A percentile compares a stretch with the other conserved stretches of the same genome.
Evolutionary conservation across 2,888 invertebrate genomes (phyloP).

Genomic region (Dioctria linearis): DNA sequence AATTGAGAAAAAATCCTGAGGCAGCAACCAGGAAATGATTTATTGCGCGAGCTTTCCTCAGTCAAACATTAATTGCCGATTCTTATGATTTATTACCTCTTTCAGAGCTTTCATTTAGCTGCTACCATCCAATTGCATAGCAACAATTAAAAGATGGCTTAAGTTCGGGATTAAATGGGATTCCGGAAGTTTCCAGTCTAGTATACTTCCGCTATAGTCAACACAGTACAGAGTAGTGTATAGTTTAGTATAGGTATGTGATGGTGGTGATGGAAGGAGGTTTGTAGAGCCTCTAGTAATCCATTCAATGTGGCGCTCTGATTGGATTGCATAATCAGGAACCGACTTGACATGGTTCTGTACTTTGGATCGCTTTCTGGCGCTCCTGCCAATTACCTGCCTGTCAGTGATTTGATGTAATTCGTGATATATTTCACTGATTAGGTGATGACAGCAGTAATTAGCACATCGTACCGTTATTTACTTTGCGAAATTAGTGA

Average conservation of each 20-base stretch:
- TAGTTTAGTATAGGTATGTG: no score
- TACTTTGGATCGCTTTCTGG: not conserved
- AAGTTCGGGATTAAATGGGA: slow-evolving; percentile 12
- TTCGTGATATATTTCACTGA: slow-evolving; percentile 7
- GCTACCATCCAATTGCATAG: not conserved
- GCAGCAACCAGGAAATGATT: slow-evolving; percentile 15
- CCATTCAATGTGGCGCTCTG: no score
- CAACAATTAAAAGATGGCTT: slow-evolving; percentile 29
- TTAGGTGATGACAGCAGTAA: no score
- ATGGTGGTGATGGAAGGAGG: no score
- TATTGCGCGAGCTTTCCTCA: slow-evolving; percentile 15
- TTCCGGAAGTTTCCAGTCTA: not conserved
- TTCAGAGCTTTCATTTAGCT: slow-evolving; percentile 34
- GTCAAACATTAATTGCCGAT: slow-evolving; percentile 47
- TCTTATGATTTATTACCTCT: slow-evolving; percentile 35
- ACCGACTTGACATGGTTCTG: no score
- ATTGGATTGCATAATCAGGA: no score
- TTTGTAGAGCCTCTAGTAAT: no score
- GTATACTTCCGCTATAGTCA: no score
- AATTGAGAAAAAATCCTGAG: slow-evolving; percentile 37
- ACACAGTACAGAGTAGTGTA: no score
- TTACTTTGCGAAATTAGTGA: no score
- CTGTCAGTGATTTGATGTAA: slow-evolving; percentile 11
- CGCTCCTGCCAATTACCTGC: not conserved
- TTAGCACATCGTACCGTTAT: no score